Percentiles rank a stretch among this genome's conserved stretches.
Conservation (phyloP, 2,113 vertebrate species). For the Marmota monax region DNA sequence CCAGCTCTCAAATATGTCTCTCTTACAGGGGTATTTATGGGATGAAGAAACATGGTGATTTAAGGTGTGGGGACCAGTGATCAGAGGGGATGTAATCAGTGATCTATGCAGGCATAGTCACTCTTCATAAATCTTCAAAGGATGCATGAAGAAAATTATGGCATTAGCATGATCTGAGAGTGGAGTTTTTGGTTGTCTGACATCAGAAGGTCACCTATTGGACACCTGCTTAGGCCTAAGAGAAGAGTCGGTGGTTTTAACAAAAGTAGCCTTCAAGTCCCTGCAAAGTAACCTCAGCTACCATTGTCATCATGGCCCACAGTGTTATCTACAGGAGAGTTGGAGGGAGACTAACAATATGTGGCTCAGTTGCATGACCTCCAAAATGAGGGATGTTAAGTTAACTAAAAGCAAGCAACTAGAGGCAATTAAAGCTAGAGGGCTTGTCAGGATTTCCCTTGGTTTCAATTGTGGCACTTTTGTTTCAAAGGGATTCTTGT, state of each 20-base stretch:
- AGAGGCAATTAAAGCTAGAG: neutral
- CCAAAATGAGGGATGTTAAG: neutral
- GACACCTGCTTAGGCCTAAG: neutral
- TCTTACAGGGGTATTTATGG: neutral
- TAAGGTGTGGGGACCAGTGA: neutral
- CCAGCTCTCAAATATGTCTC: neutral
- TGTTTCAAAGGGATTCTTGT: slow-evolving; percentile 49
- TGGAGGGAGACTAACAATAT: neutral
- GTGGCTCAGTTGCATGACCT: neutral
- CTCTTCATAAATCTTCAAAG: neutral
- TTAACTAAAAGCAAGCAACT: neutral
- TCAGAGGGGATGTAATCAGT: neutral
- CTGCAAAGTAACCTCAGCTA: neutral
- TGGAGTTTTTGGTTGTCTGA: neutral
- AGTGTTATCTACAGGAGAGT: no score
- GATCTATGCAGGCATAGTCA: neutral
- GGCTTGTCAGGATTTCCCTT: neutral
- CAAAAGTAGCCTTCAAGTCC: neutral
- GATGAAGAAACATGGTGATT: neutral
- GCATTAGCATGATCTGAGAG: neutral
- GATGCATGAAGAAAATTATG: neutral
- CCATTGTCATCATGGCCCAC: neutral
- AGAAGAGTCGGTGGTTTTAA: neutral
- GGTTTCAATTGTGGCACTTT: neutral
- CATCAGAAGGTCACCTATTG: neutral